Evolutionary conservation across 2,797 vertebrate genomes (phyloP).

Genomic region (Darevskia nairensis): DNA sequence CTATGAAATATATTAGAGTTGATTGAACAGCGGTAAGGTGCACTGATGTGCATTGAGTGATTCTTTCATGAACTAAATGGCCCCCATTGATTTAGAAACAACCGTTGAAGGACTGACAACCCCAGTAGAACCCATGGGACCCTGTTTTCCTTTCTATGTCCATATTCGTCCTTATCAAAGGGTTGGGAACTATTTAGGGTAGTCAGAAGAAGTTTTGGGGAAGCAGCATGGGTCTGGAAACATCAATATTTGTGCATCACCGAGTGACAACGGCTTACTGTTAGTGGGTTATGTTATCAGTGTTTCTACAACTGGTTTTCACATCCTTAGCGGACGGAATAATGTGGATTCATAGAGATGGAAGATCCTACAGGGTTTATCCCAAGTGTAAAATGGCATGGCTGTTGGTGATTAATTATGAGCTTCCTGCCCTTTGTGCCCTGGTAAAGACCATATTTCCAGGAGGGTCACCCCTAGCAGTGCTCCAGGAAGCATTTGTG

Average conservation of each 20-base stretch:
- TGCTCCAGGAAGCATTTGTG: conserved; percentile 58
- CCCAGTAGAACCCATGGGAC: no score
- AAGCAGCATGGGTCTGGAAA: neutral
- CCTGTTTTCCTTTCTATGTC: neutral
- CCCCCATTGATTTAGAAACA: neutral
- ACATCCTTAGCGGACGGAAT: conserved; percentile 26
- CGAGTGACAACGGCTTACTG: neutral
- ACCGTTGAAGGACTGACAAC: neutral
- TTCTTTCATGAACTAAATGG: neutral
- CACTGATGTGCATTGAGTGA: neutral
- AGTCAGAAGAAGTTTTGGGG: neutral
- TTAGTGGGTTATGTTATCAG: neutral
- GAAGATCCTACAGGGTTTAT: conserved; percentile 13
- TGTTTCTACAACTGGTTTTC: neutral
- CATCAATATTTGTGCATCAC: neutral
- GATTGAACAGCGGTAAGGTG: neutral
- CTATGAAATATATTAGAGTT: neutral
- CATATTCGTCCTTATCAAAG: neutral
- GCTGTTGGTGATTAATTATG: conserved; percentile 41
- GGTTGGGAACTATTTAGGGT: neutral
- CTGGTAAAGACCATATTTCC: conserved; percentile 43
- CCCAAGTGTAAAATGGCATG: conserved; percentile 3
- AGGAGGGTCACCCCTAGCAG: conserved; percentile 52
- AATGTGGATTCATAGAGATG: conserved; percentile 32
- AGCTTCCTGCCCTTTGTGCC: conserved; percentile 60